A percentile compares a stretch with the other conserved stretches of the same genome.
phyloP scores from a whole-genome alignment of 2,888 invertebrate genomes.

The Trachelus stipa region DNA sequence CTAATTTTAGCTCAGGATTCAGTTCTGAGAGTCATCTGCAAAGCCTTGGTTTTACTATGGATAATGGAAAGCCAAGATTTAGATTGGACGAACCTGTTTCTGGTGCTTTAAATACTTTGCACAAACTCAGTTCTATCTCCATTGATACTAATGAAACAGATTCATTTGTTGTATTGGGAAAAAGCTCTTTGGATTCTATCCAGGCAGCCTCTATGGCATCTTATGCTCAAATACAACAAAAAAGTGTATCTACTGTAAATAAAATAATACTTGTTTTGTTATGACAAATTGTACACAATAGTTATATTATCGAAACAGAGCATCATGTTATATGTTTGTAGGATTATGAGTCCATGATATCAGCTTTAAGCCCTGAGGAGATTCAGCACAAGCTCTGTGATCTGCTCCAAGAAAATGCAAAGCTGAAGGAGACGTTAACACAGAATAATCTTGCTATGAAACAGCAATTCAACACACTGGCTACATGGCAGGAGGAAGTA shows the following conservation, averaged over 20 bases:
- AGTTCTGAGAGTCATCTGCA: constrained; percentile 36
- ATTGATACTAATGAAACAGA: constrained; percentile 41
- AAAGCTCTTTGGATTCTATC: constrained; percentile 49
- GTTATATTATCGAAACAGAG: not conserved
- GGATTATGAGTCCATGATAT: constrained; percentile 53
- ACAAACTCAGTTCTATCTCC: constrained; percentile 14
- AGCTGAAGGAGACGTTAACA: constrained; percentile 73
- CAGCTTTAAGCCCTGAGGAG: constrained; percentile 63
- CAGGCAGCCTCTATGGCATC: constrained; percentile 46
- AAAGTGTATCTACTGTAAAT: constrained; percentile 47
- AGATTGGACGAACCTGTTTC: constrained; percentile 44
- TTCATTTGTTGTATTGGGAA: constrained; percentile 58
- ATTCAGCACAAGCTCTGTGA: constrained; percentile 70
- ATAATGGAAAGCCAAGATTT: constrained; percentile 46
- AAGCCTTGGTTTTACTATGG: constrained; percentile 43
- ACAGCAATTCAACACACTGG: constrained; percentile 73
- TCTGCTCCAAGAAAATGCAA: constrained; percentile 71
- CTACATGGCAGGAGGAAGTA: constrained; percentile 76
- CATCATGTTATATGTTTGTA: constrained; percentile 25
- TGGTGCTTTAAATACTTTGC: constrained; percentile 27
- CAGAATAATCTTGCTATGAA: constrained; percentile 78
- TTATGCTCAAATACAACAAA: constrained; percentile 50
- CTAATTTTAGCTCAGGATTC: not conserved
- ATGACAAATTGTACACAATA: not conserved
- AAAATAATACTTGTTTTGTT: constrained; percentile 4